Evolutionary conservation across 64 coral and sea anemone species (phyloP).

Genomic region (Hydrozoanthus tunicans): DNA sequence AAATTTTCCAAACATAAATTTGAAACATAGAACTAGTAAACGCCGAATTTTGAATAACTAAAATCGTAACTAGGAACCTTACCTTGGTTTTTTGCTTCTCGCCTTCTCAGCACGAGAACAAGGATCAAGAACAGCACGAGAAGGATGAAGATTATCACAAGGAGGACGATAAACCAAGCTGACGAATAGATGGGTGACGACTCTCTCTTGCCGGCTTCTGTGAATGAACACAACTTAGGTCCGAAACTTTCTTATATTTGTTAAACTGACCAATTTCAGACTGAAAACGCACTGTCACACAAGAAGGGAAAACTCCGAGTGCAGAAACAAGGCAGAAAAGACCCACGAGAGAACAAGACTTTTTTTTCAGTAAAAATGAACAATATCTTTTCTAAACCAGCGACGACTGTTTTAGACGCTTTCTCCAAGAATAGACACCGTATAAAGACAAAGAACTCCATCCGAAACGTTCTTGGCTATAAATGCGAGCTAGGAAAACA

Average conservation of each 20-base stretch:
- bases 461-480: too few species aligned
- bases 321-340: background rate
- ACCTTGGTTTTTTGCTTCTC: conserved; percentile 27
- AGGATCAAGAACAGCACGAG: conserved; percentile 16
- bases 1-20: too few species aligned
- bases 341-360: background rate
- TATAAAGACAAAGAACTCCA: too few species aligned
- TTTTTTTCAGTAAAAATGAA: background rate
- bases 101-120: conserved; percentile 20
- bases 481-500: too few species aligned
- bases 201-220: conserved; percentile 39
- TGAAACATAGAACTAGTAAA: too few species aligned
- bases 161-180: conserved; percentile 38
- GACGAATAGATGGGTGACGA: conserved; percentile 17
- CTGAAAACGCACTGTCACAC: background rate
- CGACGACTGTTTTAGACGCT: too few species aligned
- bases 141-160: conserved; percentile 22
- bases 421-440: too few species aligned
- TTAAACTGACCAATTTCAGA: background rate
- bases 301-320: background rate
- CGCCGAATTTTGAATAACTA: background rate
- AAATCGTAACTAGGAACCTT: background rate
- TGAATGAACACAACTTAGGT: conserved; percentile 49
- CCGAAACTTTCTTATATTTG: conserved; percentile 10
- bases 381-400: too few species aligned